Evolutionary conservation across 2,888 invertebrate genomes (phyloP).

Genomic region (Harmothoe impar): DNA sequence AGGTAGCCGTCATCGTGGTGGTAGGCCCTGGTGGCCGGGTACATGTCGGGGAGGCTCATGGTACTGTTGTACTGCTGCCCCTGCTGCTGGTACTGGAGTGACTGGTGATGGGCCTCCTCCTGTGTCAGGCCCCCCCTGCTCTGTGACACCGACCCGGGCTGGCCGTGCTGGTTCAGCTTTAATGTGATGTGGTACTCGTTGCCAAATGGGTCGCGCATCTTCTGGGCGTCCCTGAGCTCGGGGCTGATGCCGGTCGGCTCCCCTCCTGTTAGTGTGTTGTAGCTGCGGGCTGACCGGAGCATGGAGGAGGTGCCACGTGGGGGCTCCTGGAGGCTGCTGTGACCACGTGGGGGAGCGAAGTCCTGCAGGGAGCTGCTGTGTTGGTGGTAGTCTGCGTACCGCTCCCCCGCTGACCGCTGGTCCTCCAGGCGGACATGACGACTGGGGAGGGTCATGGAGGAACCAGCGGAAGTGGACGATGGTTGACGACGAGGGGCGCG

Average conservation of each 20-base stretch:
- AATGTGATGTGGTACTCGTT: slow-evolving; percentile 63
- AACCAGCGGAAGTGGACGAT: not conserved
- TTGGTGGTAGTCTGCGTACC: not conserved
- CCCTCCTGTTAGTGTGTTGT: not conserved
- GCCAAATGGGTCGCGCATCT: slow-evolving; percentile 25
- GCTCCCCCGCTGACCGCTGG: not conserved
- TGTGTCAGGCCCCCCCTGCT: not conserved
- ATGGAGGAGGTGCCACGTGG: not conserved
- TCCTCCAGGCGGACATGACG: slow-evolving; percentile 17
- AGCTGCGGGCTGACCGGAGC: slow-evolving; percentile 29
- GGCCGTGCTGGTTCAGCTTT: slow-evolving; percentile 59
- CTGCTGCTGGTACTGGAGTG: slow-evolving; percentile 42
- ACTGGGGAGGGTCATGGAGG: slow-evolving; percentile 26
- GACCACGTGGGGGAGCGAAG: not conserved
- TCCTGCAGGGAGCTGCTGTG: not conserved
- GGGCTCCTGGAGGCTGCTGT: not conserved
- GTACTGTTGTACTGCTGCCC: slow-evolving; percentile 51
- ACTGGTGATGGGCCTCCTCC: not conserved
- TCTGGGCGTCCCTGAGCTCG: slow-evolving; percentile 54
- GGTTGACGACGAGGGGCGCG: not conserved
- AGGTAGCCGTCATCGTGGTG: not conserved
- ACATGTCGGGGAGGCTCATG: slow-evolving; percentile 56
- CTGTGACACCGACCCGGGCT: not conserved
- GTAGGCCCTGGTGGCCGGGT: not conserved
- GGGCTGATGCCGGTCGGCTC: slow-evolving; percentile 27